Percentiles rank a stretch among this genome's conserved stretches.
phyloP scores from a whole-genome alignment of 1,140 invertebrate species.

The Chymomyza costata region DNA sequence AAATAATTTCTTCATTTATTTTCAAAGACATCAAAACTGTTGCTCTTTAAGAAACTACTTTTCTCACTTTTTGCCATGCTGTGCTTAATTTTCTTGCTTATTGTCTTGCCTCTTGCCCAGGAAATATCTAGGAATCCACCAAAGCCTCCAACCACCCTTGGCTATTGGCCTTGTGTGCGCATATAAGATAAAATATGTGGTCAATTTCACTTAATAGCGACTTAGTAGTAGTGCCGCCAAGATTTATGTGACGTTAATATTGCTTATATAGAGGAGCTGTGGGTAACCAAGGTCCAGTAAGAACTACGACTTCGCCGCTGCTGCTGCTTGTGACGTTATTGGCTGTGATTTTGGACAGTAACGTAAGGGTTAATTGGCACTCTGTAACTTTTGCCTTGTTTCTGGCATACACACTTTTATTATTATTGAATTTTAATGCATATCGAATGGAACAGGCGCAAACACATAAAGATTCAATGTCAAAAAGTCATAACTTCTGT shows the following conservation, averaged over 20 bases:
- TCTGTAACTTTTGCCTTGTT: constrained; percentile 33
- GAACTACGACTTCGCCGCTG: constrained; percentile 27
- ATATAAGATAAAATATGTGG: constrained; percentile 70
- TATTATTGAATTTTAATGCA: constrained; percentile 73
- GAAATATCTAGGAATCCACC: too few relatives aligned
- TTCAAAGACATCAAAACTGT: too few relatives aligned
- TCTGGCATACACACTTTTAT: constrained; percentile 56
- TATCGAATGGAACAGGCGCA: constrained; percentile 47
- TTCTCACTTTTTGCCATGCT: too few relatives aligned
- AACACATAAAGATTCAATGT: constrained; percentile 62
- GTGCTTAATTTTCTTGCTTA: too few relatives aligned
- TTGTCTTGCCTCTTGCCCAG: too few relatives aligned
- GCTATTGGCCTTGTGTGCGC: constrained; percentile 43
- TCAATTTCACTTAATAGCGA: constrained; percentile 73
- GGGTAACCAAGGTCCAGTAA: constrained; percentile 3
- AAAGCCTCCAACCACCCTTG: background rate
- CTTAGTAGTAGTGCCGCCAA: constrained; percentile 68
- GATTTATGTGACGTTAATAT: constrained; percentile 73
- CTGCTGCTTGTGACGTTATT: constrained; percentile 2
- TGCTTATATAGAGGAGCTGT: too few relatives aligned
- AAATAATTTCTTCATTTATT: too few relatives aligned
- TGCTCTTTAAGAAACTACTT: too few relatives aligned
- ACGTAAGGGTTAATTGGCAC: constrained; percentile 49
- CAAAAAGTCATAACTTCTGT: constrained; percentile 40
- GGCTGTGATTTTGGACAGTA: constrained; percentile 9